Base-by-base conservation (phyloP, 2,797 vertebrate species). In the Enteromius mattozi region DNA sequence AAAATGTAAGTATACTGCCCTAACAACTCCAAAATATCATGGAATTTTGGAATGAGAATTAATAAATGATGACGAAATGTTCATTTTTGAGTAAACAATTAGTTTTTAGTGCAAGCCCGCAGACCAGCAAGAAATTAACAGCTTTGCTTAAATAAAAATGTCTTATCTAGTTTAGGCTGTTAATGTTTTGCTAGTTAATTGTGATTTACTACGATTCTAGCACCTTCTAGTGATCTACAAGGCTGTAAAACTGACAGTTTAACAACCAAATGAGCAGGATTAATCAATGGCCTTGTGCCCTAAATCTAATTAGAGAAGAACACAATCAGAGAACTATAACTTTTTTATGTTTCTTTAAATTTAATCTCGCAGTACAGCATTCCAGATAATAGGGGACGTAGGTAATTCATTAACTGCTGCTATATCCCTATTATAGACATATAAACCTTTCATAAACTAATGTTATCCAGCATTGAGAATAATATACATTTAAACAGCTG, bases 221-320 rank as follows among this genome's bases (percentile, higher is more conserved):
- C 40, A 78, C 17, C 3, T 76, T 33, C 40, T 30, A 47, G 40
- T 65, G 24, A 66, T 49, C 27, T 66, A 37, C 40, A 17, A 68
- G 19, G 63, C 61, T 80, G 13, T 80, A 68, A 84, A 66, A 74
- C 33, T 70, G 79, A 83, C 76, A 80, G 79, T 85, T 86, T 71
- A 61, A 87, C 78, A 40, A 51, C 70, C 49, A 82, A 14, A 61
- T 80, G 83, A 86, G 81, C 24, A 69, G 81, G 27, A 86, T 63
- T 47, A 76, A 83, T 77, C 85, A 49, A 69, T 85, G 51, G 83
- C 82, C 69, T 71, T 78, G 42, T 59, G 76, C 63, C 69, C 74
- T 79, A 59, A 16, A 47, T 85, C 69, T 85, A 80, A 88, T 88
- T 88, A 86, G 79, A 56, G 16, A 42, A 86, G 74, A 70, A 54